Conservation (phyloP, 2,113 vertebrate species). For the Urocolius indicus region DNA sequence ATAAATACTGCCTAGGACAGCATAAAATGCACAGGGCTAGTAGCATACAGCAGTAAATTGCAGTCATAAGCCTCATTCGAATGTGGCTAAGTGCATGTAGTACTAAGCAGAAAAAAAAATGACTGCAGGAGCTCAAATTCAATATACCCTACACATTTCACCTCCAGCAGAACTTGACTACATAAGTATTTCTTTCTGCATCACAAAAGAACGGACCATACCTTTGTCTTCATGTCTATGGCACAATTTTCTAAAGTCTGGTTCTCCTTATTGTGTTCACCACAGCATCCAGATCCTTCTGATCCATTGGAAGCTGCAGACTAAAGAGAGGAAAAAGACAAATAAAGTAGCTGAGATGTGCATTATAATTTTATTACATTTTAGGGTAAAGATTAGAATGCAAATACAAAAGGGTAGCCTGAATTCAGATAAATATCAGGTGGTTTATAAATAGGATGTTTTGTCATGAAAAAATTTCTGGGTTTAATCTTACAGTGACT, state of each 20-base stretch:
- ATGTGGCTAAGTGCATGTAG: background rate
- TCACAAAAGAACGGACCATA: conserved; percentile 45
- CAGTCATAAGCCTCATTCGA: background rate
- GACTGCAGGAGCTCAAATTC: background rate
- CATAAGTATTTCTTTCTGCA: background rate
- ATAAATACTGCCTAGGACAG: background rate
- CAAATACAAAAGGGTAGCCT: background rate
- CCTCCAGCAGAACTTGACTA: background rate
- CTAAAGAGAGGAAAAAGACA: conserved; percentile 46
- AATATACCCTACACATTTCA: background rate
- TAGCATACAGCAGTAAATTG: background rate
- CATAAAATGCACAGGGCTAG: background rate
- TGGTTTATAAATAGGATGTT: background rate
- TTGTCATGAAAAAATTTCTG: background rate
- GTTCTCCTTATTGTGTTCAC: conserved; percentile 69
- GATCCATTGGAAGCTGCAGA: conserved; percentile 68
- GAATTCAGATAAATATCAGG: background rate
- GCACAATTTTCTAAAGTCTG: conserved; percentile 49
- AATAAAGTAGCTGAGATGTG: background rate
- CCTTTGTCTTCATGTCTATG: conserved; percentile 70
- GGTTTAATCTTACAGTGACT: background rate
- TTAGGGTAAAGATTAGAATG: background rate
- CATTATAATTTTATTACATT: background rate
- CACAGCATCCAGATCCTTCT: conserved; percentile 37
- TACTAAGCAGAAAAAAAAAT: background rate